Base-by-base conservation (phyloP, 2,797 vertebrate species). In the Spea hammondii region DNA sequence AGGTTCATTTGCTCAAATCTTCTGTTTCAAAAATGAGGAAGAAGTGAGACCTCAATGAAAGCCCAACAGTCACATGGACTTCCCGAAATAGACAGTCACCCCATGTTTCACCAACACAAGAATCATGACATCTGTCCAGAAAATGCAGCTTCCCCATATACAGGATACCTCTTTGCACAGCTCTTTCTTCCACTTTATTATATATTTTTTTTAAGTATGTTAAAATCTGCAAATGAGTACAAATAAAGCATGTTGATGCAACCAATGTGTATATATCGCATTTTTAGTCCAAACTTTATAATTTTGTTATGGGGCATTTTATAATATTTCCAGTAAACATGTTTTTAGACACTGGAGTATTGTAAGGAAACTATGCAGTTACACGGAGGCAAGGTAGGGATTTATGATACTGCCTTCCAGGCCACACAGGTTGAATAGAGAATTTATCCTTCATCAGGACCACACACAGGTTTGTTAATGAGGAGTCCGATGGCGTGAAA, bases 401-500 rank as follows among this genome's bases (percentile, higher is more conserved):
- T 59, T 65, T 45, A 8, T 46, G 8, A 44, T 60, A 67, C 45
- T 9, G 55, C 17, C 45, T 47, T n/a, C 67, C 53, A 68, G 71
- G 65, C 77, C 65, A 79, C 71, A 79, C 54, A 54, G 6, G 32
- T 32, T 6, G 68, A 44, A 72, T 12, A 50, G n/a, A n/a, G 50
- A 32, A 17, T 32, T 49, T 8, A 13, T 60, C 17, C 2, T 13
- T 54, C 10, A 54, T 4, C 6, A 51, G 10, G 78, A 67, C 78
- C 78, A 74, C 78, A 79, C 65, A 67, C 77, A 67, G 45, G 10
- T 13, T 66, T 67, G 62, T 45, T 65, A 71, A 65, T 54, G 62
- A 65, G 60, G 12, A 72, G 48, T 72, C 32, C 65, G 54, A 45
- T 57, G 77, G 70, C 62, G 57, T 67, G 7, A 13, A 60, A 65